Base-by-base conservation (phyloP, 2,888 invertebrate genomes). In the Suillia variegata region DNA sequence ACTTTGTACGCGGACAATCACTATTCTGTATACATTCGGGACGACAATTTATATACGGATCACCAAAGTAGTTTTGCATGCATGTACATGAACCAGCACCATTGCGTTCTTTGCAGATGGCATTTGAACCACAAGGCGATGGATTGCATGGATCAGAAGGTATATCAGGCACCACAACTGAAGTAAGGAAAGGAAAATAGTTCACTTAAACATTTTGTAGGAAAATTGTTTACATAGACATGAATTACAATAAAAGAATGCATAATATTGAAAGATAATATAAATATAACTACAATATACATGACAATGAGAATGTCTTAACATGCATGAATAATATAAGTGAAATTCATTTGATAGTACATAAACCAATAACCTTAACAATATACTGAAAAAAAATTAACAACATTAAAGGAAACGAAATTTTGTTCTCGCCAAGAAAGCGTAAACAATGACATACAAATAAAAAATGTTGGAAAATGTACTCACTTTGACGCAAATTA, bases 11-110 rank as follows among this genome's bases (percentile, higher is more conserved):
- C 5, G 88, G 85, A 81, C 94, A 95, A 73, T 95, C 94, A 8
- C 90, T 88, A 79, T 94, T 94, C 69, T 91, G 86, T n/a, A 93
- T 88, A 79, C 94, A 94, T 85, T 94, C 93, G 22, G 94, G 94
- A 76, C 92, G 85, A 80, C 94, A 94, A 74, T 91, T 91, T 47
- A 89, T 84, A 73, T 94, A 93, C 1, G 94, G 94, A 83, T 94
- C 93, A 54, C 94, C 94, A 72, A 88, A 90, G 80, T 92, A 94
- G 73, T 92, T 92, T 59, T 89, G 86, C 65, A 92, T 83, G 82
- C 94, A 94, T 64, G 87, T 85, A 80, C 94, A 94, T 63, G 93
- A 91, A 50, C 93, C 93, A 58, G 89, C 89, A 68, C 90, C 91
- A 74, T 90, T 88, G 72, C 88, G 86, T 83, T 92, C 91, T 81